phyloP scores from a whole-genome alignment of 2,797 vertebrate species.

The Peromyscus eremicus region DNA sequence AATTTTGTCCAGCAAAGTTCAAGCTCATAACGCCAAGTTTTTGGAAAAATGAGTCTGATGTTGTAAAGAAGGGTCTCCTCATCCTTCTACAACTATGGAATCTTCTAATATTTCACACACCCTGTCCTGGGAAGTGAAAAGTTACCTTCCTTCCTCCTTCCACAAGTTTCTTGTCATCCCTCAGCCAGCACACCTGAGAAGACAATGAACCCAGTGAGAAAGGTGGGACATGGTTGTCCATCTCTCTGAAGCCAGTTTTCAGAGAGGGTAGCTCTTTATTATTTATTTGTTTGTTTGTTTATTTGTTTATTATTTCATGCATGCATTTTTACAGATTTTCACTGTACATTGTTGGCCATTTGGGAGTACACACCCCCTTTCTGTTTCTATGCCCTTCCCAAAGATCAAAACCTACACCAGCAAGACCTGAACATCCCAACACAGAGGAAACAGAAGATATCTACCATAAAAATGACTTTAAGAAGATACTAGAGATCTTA shows the following conservation, averaged over 20 bases:
- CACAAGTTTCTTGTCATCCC: conserved; percentile 36
- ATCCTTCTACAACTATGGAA: conserved; percentile 65
- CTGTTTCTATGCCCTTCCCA: not conserved
- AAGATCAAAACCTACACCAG: not conserved
- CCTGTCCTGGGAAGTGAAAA: not conserved
- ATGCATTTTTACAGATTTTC: conserved; percentile 66
- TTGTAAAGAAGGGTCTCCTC: conserved; percentile 49
- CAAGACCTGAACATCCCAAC: too few species aligned
- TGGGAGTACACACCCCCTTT: not conserved
- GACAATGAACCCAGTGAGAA: conserved; percentile 17
- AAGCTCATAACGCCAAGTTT: not conserved
- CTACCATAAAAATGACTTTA: too few species aligned
- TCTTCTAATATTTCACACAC: not conserved
- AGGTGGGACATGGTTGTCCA: conserved; percentile 15
- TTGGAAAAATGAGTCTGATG: not conserved
- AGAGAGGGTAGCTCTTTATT: not conserved
- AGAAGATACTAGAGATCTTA: too few species aligned
- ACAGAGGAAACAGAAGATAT: too few species aligned
- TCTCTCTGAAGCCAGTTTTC: conserved; percentile 25
- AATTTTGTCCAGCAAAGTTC: conserved; percentile 61
- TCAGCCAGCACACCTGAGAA: not conserved
- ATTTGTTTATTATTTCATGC: conserved; percentile 52
- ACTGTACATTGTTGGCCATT: conserved; percentile 60
- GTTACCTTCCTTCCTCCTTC: conserved; percentile 43
- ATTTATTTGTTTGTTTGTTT: not conserved